Evolutionary conservation across 2,113 vertebrate species (phyloP).

Genomic region (Marmota monax): DNA sequence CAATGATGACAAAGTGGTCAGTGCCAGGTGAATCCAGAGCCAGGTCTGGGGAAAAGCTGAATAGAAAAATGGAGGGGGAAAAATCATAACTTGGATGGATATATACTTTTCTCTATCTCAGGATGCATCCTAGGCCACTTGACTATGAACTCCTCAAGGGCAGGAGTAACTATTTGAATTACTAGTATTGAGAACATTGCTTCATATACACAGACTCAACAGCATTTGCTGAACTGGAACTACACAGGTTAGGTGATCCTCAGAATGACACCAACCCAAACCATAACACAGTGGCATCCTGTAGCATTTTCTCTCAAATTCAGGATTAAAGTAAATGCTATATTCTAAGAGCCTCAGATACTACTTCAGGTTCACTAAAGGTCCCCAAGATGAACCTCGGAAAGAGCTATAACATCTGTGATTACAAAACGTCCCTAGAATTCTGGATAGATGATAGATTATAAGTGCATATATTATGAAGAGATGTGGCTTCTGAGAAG

Average conservation of each 20-base stretch:
- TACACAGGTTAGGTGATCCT: neutral
- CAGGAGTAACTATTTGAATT: slow-evolving; percentile 27
- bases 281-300: neutral
- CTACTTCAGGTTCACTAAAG: neutral
- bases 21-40: slow-evolving; percentile 91
- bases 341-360: neutral
- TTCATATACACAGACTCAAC: neutral
- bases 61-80: slow-evolving; percentile 54
- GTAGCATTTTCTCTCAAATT: neutral
- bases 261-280: neutral
- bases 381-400: neutral
- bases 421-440: slow-evolving; percentile 13
- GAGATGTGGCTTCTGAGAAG: neutral
- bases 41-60: slow-evolving; percentile 89
- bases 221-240: neutral
- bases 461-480: neutral
- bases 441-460: neutral
- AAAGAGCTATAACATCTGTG: neutral
- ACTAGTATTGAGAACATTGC: neutral
- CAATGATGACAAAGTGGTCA: slow-evolving; percentile 91
- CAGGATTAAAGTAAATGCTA: slow-evolving; percentile 1
- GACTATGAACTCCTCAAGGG: neutral
- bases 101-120: neutral
- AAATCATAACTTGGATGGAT: neutral
- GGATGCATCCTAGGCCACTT: neutral